Conservation (phyloP, 2,113 vertebrate species). For the Eulemur rufifrons region DNA sequence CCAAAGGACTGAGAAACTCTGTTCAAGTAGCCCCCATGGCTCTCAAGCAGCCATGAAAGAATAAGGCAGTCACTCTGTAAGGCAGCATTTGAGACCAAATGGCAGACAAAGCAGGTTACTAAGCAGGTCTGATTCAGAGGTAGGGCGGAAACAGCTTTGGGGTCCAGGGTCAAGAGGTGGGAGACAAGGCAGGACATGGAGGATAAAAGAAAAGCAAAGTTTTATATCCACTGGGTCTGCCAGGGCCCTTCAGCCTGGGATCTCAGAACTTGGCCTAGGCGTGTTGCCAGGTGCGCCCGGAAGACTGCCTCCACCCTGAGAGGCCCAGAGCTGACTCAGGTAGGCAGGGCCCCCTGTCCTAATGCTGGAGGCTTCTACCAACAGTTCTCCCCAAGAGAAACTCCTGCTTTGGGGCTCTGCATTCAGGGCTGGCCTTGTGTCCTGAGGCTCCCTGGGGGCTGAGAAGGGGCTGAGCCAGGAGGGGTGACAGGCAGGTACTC, state of each 20-base stretch:
- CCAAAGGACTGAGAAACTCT: neutral
- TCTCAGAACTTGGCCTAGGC: constrained; percentile 33
- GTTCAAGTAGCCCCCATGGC: neutral
- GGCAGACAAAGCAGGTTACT: neutral
- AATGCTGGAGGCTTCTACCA: neutral
- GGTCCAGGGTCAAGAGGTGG: neutral
- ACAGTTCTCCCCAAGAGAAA: neutral
- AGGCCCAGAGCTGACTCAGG: constrained; percentile 65
- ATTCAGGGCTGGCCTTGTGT: neutral
- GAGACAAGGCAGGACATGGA: neutral
- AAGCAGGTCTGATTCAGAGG: neutral
- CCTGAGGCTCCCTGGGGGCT: neutral
- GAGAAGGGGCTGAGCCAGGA: neutral
- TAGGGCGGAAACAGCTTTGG: neutral
- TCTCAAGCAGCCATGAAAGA: neutral
- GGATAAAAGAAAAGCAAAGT: neutral
- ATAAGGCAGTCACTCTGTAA: neutral
- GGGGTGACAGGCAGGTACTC: neutral
- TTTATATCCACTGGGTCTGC: neutral
- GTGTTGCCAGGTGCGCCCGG: constrained; percentile 48
- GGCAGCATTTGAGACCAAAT: neutral
- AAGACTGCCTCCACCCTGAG: constrained; percentile 68
- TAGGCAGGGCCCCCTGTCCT: constrained; percentile 51
- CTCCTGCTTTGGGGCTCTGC: neutral
- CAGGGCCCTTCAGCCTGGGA: neutral